These are phyloP conservation scores for Lycia hirtaria DNA, from an alignment of 2,888 invertebrate genomes.

Conservation along the genomic window DNA sequence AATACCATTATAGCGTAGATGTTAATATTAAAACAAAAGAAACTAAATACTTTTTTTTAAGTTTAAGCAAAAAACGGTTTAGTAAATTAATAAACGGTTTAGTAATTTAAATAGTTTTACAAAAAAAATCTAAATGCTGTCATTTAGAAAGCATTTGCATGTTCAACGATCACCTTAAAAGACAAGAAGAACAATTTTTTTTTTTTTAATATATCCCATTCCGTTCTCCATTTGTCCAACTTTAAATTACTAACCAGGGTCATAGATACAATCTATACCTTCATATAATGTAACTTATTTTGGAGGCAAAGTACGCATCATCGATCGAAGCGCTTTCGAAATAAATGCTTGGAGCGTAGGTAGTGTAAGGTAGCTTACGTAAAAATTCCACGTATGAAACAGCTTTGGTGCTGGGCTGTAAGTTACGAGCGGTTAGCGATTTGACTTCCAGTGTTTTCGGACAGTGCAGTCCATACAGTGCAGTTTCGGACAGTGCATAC, in stretches of 20 bases:
- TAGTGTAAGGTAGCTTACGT: conserved; percentile 67
- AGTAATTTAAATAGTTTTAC: too few species aligned
- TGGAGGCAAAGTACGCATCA: conserved; percentile 30
- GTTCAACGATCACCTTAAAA: too few species aligned
- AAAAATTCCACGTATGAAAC: conserved; percentile 80
- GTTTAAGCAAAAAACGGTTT: too few species aligned
- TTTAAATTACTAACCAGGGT: conserved; percentile 3
- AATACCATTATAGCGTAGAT: too few species aligned
- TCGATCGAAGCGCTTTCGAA: conserved; percentile 58
- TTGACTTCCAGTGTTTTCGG: background rate
- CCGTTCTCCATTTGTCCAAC: conserved; percentile 6
- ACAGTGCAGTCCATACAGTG: too few species aligned
- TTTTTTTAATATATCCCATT: background rate
- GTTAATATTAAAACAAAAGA: too few species aligned
- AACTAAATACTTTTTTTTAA: too few species aligned
- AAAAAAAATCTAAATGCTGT: too few species aligned
- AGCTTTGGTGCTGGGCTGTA: conserved; percentile 46
- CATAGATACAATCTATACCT: conserved; percentile 21
- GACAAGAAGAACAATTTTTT: background rate
- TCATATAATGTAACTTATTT: conserved; percentile 32
- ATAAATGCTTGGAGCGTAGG: conserved; percentile 72
- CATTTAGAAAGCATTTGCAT: too few species aligned
- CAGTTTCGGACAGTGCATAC: too few species aligned
- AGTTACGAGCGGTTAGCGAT: conserved; percentile 40
- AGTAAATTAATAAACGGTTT: too few species aligned